Percentiles rank a stretch among this genome's conserved stretches.
Conservation (phyloP, 2,888 invertebrate genomes). For the Coecobrya sp. region DNA sequence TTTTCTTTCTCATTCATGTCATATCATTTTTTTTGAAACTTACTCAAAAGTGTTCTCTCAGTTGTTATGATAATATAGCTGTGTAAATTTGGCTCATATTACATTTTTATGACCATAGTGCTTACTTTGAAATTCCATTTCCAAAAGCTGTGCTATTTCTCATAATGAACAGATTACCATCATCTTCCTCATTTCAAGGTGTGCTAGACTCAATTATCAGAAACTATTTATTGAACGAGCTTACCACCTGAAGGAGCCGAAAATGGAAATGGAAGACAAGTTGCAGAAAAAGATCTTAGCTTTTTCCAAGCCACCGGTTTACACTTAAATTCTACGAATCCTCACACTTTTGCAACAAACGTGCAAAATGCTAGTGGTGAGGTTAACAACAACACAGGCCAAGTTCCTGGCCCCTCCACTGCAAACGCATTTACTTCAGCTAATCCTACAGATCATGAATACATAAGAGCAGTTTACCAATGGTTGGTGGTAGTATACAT, state of each 20-base stretch:
- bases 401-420: slow-evolving; percentile 49
- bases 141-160: background rate
- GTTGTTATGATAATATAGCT: no score
- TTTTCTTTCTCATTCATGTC: background rate
- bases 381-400: background rate
- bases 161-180: slow-evolving; percentile 22
- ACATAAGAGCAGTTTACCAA: slow-evolving; percentile 75
- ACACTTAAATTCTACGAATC: background rate
- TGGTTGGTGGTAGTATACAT: slow-evolving; percentile 58
- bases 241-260: slow-evolving; percentile 62
- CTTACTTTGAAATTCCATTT: background rate
- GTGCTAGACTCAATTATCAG: slow-evolving; percentile 69
- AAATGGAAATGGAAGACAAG: slow-evolving; percentile 12
- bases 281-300: slow-evolving; percentile 61
- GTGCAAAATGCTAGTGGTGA: background rate
- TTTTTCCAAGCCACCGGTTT: slow-evolving; percentile 39
- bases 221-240: slow-evolving; percentile 71
- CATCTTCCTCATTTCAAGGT: slow-evolving; percentile 58
- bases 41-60: background rate
- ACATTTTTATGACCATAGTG: background rate
- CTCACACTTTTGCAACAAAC: background rate
- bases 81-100: no score
- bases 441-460: slow-evolving; percentile 72
- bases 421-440: background rate
- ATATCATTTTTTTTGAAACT: background rate